Conservation (phyloP, 1,140 invertebrate species). For the Drosophila pallidifrons region DNA sequence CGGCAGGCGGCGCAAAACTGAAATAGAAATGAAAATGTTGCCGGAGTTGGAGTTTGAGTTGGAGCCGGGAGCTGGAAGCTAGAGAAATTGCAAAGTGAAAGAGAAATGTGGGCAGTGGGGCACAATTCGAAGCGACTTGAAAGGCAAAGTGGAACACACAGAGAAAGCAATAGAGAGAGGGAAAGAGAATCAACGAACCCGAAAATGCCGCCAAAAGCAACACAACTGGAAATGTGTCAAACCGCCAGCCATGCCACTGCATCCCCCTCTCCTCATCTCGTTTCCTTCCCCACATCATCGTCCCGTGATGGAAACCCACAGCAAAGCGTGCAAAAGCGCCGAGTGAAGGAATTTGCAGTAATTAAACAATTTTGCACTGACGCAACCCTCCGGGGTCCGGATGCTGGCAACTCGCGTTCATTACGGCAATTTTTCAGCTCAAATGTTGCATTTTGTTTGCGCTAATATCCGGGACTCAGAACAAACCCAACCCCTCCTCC, state of each 20-base stretch:
- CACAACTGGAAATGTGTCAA: slow-evolving; percentile 78
- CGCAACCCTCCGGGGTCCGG: slow-evolving; percentile 55
- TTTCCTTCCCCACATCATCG: not conserved
- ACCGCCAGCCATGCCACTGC: slow-evolving; percentile 49
- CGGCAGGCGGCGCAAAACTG: slow-evolving; percentile 11
- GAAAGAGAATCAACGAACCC: slow-evolving; percentile 65
- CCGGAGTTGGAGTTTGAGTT: too few species aligned
- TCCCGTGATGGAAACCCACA: slow-evolving; percentile 27
- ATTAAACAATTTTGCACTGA: slow-evolving; percentile 77
- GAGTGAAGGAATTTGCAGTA: slow-evolving; percentile 77
- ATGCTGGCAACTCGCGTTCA: slow-evolving; percentile 64
- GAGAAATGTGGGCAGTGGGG: not conserved
- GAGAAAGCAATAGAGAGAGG: not conserved
- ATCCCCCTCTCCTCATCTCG: not conserved
- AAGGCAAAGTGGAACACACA: not conserved
- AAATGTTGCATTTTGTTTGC: slow-evolving; percentile 83
- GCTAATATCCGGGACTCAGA: slow-evolving; percentile 68
- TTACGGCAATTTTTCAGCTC: slow-evolving; percentile 82
- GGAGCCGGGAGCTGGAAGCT: not conserved
- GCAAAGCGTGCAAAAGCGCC: slow-evolving; percentile 51
- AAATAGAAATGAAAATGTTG: not conserved
- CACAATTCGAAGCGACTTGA: not conserved
- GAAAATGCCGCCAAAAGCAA: slow-evolving; percentile 68
- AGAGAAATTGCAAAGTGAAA: slow-evolving; percentile 23
- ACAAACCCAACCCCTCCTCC: not conserved